These are phyloP conservation scores for Megalopta genalis DNA, from an alignment of 1,140 invertebrate genomes.

Conservation along the genomic window DNA sequence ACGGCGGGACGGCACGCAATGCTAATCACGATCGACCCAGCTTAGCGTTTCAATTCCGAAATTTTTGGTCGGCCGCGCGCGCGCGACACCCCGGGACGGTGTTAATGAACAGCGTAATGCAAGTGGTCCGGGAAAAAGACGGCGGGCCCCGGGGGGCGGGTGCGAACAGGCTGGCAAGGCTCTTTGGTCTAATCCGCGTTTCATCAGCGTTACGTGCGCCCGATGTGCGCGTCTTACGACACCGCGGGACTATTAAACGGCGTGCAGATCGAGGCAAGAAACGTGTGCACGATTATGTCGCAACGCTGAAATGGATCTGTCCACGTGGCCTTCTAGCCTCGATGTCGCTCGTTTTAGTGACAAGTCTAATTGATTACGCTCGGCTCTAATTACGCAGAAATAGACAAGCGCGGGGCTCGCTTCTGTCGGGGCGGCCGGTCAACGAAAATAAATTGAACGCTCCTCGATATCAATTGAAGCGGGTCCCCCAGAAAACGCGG, in stretches of 20 bases:
- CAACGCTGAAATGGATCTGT: conserved; percentile 34
- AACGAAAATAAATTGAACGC: not conserved
- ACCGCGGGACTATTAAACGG: conserved; percentile 28
- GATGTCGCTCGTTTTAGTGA: conserved; percentile 20
- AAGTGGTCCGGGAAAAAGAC: no score
- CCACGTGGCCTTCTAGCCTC: conserved; percentile 30
- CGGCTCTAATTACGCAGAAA: no score
- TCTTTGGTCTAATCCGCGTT: conserved; percentile 68
- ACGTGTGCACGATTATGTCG: conserved; percentile 34
- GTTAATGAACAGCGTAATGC: no score
- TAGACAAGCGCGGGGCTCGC: no score
- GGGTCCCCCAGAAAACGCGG: no score
- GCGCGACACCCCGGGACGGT: no score
- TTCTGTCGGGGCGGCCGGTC: no score
- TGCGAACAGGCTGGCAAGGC: conserved; percentile 33
- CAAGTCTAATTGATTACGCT: conserved; percentile 12
- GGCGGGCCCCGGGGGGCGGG: not conserved
- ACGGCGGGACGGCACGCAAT: not conserved
- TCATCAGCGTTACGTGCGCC: conserved; percentile 64
- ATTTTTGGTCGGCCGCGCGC: no score
- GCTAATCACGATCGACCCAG: no score
- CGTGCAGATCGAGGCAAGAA: not conserved
- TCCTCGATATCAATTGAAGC: no score
- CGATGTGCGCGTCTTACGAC: conserved; percentile 38
- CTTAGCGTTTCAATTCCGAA: no score